These are phyloP conservation scores for Leucopsar rothschildi DNA, from an alignment of 2,113 vertebrate species.

Conservation along the genomic window DNA sequence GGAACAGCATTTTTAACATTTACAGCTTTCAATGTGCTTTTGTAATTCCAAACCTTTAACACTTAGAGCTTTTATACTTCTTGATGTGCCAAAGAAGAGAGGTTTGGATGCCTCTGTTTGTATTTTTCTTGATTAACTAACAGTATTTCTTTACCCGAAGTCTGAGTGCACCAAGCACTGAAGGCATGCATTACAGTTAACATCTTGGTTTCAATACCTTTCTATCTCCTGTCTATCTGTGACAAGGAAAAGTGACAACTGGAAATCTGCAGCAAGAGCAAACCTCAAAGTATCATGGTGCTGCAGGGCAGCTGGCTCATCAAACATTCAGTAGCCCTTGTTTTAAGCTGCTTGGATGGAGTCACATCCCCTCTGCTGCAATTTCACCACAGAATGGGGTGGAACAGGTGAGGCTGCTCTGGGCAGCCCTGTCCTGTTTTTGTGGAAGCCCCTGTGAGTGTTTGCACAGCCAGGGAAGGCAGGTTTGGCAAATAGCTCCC, in stretches of 20 bases:
- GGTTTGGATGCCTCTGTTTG: not conserved
- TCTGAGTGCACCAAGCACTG: not conserved
- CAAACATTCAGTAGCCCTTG: not conserved
- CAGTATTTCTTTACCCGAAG: not conserved
- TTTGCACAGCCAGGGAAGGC: not conserved
- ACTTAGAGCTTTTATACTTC: constrained; percentile 21
- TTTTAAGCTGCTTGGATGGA: not conserved
- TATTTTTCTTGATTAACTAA: not conserved
- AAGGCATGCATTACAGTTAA: not conserved
- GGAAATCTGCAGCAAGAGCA: not conserved
- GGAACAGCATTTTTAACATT: not conserved
- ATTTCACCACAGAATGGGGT: fast-evolving
- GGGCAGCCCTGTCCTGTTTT: not conserved
- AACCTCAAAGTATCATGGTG: not conserved
- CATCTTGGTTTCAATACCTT: not conserved
- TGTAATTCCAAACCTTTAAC: not conserved
- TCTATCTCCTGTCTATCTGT: not conserved
- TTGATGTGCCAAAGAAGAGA: constrained; percentile 23
- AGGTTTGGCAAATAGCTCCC: not conserved
- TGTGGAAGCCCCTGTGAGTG: not conserved
- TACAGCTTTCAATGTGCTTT: not conserved
- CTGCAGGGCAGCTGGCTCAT: not conserved
- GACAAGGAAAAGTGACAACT: not conserved
- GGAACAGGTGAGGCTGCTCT: not conserved
- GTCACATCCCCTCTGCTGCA: not conserved